Conservation (phyloP, 2,113 vertebrate genomes). For the Callithrix jacchus region DNA sequence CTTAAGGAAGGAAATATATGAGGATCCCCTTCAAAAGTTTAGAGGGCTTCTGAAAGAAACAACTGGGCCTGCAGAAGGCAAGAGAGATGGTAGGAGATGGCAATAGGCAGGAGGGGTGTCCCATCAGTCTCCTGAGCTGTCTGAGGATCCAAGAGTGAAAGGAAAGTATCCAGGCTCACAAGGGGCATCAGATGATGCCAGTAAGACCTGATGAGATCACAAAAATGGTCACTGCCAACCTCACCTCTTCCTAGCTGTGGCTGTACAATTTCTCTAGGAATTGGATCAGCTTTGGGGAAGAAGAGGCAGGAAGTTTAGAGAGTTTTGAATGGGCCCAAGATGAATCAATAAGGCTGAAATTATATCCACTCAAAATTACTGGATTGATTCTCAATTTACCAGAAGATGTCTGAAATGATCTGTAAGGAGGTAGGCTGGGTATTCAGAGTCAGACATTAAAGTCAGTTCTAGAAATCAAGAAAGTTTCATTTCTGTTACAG, state of each 20-base stretch:
- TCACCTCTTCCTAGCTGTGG: neutral
- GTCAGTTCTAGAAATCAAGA: conserved; percentile 20
- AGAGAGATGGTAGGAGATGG: neutral
- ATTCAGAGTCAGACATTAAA: neutral
- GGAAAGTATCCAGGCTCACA: neutral
- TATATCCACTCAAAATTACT: neutral
- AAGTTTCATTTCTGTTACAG: neutral
- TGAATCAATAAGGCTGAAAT: conserved; percentile 6
- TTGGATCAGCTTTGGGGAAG: neutral
- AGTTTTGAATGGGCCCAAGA: neutral
- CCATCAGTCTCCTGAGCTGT: neutral
- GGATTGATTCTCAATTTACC: neutral
- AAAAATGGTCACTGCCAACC: neutral
- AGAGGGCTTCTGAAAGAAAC: neutral
- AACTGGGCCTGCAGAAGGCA: neutral
- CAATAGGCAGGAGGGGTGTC: neutral
- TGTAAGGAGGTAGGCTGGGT: neutral
- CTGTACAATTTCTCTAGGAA: neutral
- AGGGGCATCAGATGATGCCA: neutral
- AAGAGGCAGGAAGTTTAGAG: neutral
- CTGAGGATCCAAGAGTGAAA: neutral
- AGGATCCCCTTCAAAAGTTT: neutral
- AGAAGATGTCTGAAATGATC: neutral
- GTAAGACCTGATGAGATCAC: neutral
- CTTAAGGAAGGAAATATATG: neutral